Evolutionary conservation across 2,113 vertebrate genomes (phyloP), one percentile per base, ranked within the genome.

Genomic region (Taxidea taxus): DNA sequence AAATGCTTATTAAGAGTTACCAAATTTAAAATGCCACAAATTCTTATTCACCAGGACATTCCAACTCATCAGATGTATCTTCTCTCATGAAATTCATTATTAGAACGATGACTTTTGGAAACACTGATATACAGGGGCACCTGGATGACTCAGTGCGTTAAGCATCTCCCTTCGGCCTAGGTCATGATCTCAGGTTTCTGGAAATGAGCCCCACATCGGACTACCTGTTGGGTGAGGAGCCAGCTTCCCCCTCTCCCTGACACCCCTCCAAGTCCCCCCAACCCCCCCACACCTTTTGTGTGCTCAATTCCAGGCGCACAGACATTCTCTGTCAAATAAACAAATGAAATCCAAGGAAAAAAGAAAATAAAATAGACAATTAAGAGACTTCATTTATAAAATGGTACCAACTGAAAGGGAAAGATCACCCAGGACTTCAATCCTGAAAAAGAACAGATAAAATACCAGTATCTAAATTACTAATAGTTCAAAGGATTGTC

Each of bases 351-450:
- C 58, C 58, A 60, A 60, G 27, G 5, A 62, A 31, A 62, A 62
- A 31, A 62, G 27, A 62, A 62, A 2, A 14, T 29, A 62, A 66
- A 96, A 90, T 37, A 90, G 92, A 95, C 64, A 74, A 95, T 62
- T 90, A 56, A 51, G 11, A 94, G n/a, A 23, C 42, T 96, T 88
- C 29, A 47, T 80, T 96, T 96, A 81, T 70, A 92, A 93, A 94
- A 87, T 2, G 84, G 13, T 10, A 75, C 7, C 21, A n/a, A 23
- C 56, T 58, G 27, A 96, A 80, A 70, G 42, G 62, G 8, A 86
- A 97, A 80, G 15, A 77, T 56, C n/a, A 70, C 34, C 25, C 29
- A 62, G 34, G n/a, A 87, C 66, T 62, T 87, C 20, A 72, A 23
- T 62, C 34, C 51, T 86, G 16, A 84, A 80, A 85, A 88, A 88